phyloP scores from a whole-genome alignment of 1,140 invertebrate genomes.

The Zaprionus davidi region DNA sequence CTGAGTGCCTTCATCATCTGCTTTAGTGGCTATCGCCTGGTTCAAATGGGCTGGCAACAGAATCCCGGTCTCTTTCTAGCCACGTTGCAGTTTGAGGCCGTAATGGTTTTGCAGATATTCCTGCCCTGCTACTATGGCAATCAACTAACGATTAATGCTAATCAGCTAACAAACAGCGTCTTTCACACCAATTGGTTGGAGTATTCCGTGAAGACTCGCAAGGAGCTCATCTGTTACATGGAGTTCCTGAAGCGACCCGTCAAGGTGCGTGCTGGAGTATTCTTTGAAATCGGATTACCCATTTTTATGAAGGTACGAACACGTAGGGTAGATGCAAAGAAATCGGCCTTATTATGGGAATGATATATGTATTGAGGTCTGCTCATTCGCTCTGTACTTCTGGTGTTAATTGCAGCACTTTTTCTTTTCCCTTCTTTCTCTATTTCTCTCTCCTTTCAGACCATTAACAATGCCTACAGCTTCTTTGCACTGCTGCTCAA shows the following conservation, averaged over 20 bases:
- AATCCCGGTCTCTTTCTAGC: conserved; percentile 64
- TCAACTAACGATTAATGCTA: conserved; percentile 64
- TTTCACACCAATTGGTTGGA: conserved; percentile 71
- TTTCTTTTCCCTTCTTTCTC: not conserved
- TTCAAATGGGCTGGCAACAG: conserved; percentile 61
- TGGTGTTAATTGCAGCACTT: not conserved
- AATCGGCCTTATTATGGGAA: not conserved
- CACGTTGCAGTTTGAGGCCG: conserved; percentile 65
- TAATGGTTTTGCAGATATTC: conserved; percentile 75
- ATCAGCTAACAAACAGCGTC: conserved; percentile 59
- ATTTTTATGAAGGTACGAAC: conserved; percentile 71
- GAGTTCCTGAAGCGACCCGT: conserved; percentile 69
- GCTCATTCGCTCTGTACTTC: not conserved
- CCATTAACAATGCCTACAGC: conserved; percentile 78
- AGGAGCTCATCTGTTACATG: conserved; percentile 74
- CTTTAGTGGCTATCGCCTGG: conserved; percentile 67
- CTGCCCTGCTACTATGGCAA: conserved; percentile 78
- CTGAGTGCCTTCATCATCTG: conserved; percentile 77
- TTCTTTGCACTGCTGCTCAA: conserved; percentile 76
- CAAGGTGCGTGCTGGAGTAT: conserved; percentile 64
- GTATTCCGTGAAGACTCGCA: conserved; percentile 64
- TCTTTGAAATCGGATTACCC: conserved; percentile 75
- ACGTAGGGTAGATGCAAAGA: too few species aligned
- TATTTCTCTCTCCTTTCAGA: conserved; percentile 41
- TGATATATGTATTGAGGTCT: not conserved